These are phyloP conservation scores for Eleutherodactylus coqui DNA, from an alignment of 2,797 vertebrate species.

Conservation along the genomic window DNA sequence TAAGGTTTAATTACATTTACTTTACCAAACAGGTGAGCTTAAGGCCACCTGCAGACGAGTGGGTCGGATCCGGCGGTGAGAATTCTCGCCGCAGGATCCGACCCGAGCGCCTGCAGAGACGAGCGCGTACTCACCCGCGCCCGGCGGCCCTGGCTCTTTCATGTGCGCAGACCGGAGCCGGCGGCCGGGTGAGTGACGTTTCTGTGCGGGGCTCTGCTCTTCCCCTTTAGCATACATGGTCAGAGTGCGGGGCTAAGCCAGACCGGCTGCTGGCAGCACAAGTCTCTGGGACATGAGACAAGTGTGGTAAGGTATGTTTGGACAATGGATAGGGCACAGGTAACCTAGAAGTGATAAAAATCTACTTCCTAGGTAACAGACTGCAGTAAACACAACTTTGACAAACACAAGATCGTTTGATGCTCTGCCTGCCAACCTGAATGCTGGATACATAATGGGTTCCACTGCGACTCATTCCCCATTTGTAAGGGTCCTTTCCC, in stretches of 20 bases:
- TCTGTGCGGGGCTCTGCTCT: too few relatives aligned
- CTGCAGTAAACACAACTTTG: background rate
- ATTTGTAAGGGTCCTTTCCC: background rate
- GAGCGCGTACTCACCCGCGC: too few relatives aligned
- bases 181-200: too few relatives aligned
- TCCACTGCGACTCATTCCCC: background rate
- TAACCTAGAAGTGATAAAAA: background rate
- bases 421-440: background rate
- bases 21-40: too few relatives aligned
- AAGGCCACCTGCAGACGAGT: too few relatives aligned
- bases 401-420: background rate
- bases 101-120: too few relatives aligned
- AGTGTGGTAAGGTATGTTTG: background rate
- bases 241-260: background rate
- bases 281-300: background rate
- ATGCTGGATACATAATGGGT: background rate
- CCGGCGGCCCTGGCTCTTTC: too few relatives aligned
- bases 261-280: too few relatives aligned
- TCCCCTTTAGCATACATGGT: background rate
- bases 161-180: too few relatives aligned
- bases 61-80: too few relatives aligned
- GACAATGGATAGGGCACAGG: background rate
- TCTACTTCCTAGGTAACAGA: conserved; percentile 15
- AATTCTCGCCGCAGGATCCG: too few relatives aligned
- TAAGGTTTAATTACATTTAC: too few relatives aligned